Base-by-base conservation (phyloP, 2,113 vertebrate genomes). In the Trematomus loennbergii region DNA sequence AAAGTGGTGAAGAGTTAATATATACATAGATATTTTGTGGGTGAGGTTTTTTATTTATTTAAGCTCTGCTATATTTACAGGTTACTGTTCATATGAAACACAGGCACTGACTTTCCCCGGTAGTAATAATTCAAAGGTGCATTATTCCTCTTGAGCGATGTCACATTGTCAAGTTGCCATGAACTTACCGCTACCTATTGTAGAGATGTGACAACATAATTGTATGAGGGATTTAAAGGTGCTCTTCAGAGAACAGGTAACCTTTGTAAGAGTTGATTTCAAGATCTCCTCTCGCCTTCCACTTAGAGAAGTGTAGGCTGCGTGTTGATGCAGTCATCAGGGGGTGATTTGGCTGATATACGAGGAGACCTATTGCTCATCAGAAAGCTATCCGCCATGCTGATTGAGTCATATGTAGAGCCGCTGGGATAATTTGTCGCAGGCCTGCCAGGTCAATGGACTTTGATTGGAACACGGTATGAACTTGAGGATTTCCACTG, bases 371-470 rank as follows among this genome's bases (percentile, higher is more conserved):
- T 87, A 86, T 90, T 73, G 83, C 88, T 90, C 85, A 91, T 93
- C 86, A 89, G 84, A 91, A 87, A 89, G 84, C 86, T 78, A 90
- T 89, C 88, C 78, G 45, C 74, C 82, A 91, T 79, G 79, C 89
- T 92, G 88, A 90, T 88, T 91, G 89, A 93, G 88, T 93, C 90
- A 90, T 90, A 91, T 86, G 88, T 83, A 91, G 91, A 92, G 85
- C 87, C 4, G 76, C 89, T 90, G 82, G 82, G 83, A 89, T 94
- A 93, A 94, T 93, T 94, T 90, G 86, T 92, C 87, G 87, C 92
- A 93, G 91, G 82, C 87, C 82, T 79, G 89, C 73, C 83, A 76
- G 88, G 88, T 93, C 86, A 89, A 87, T 91, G 90, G 91, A 88
- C 84, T 90, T 81, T 93, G 91, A 92, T 91, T 91, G 83, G 87